phyloP scores from a whole-genome alignment of 2,113 vertebrate genomes.

The Todiramphus saurophagus region DNA sequence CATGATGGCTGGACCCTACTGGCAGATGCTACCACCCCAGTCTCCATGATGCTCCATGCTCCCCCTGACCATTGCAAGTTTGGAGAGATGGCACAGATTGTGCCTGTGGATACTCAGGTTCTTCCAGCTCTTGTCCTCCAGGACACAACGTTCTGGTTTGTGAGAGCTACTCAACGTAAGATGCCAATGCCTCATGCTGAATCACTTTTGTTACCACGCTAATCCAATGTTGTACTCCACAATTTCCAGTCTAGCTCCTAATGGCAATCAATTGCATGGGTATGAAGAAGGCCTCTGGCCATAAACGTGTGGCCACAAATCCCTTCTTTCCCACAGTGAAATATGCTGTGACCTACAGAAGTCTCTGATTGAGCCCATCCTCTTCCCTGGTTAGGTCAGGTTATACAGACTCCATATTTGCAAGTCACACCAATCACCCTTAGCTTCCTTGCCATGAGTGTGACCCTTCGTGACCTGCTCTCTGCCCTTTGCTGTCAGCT shows the following conservation, averaged over 20 bases:
- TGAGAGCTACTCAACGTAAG: background rate
- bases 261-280: background rate
- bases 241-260: background rate
- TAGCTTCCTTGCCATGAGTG: background rate
- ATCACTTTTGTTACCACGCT: background rate
- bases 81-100: rapidly evolving
- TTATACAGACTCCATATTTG: background rate
- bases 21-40: background rate
- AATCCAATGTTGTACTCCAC: background rate
- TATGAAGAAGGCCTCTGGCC: background rate
- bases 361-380: background rate
- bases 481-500: background rate
- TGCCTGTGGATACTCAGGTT: background rate
- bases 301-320: background rate
- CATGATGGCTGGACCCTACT: background rate
- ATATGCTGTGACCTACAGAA: background rate
- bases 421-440: background rate
- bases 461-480: background rate
- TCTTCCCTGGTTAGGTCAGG: background rate
- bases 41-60: rapidly evolving
- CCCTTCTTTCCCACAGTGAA: background rate
- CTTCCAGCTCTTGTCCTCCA: background rate
- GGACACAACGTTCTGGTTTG: background rate
- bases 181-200: background rate
- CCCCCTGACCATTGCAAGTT: background rate